Evolutionary conservation across 2,113 vertebrate species (phyloP).

Genomic region (Vicugna pacos): DNA sequence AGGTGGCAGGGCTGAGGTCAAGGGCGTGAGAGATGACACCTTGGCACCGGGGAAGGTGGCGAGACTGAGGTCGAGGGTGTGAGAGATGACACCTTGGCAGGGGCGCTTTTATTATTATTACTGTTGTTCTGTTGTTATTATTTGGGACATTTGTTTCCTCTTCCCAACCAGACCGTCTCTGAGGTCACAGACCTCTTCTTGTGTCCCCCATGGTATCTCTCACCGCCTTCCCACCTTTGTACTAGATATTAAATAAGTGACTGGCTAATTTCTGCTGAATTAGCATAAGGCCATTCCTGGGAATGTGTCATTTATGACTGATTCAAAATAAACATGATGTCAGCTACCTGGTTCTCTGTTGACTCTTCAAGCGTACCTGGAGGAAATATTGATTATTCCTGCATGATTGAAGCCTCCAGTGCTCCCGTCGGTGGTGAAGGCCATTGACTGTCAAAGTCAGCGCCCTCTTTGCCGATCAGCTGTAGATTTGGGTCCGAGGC

Average conservation of each 20-base stretch:
- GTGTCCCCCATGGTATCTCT: rapidly evolving
- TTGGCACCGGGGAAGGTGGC: background rate
- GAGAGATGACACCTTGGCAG: no score
- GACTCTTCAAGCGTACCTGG: background rate
- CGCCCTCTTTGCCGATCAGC: background rate
- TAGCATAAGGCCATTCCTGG: background rate
- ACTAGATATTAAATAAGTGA: no score
- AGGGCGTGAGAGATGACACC: rapidly evolving
- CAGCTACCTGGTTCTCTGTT: background rate
- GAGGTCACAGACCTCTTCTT: background rate
- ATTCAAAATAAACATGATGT: background rate
- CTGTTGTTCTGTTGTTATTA: no score
- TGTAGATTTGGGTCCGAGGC: background rate
- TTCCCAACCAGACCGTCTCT: background rate
- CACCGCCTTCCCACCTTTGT: background rate
- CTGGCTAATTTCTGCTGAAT: background rate
- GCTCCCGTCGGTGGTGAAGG: background rate
- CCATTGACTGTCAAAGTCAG: background rate
- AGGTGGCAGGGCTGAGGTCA: background rate
- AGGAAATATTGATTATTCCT: background rate
- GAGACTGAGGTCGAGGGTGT: background rate
- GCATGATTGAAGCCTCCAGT: background rate
- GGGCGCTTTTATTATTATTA: no score
- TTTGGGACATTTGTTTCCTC: background rate
- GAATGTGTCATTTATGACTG: background rate